Base-by-base conservation (phyloP, 2,888 invertebrate genomes). In the Dromius quadrimaculatus region DNA sequence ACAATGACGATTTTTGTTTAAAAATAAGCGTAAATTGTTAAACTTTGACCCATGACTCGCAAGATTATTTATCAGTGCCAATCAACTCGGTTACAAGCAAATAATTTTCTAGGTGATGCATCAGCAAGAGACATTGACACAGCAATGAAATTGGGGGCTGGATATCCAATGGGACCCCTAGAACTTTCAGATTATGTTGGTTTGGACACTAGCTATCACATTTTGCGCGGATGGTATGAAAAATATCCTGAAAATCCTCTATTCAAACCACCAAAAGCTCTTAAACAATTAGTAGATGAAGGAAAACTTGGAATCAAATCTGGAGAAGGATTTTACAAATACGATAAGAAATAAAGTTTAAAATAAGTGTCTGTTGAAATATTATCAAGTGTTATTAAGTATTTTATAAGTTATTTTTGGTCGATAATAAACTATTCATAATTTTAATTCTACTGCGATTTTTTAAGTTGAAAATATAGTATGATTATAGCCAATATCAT, bases 101-200 rank as follows among this genome's bases (percentile, higher is more conserved):
- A 15, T 11, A 41, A 15, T 1, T 15, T 13, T 15, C 8, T 79
- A 88, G 90, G 90, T 22, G 91, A 90, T 80, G 91, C 91, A 0
- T 85, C 89, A 2, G 87, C 90, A 0, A 82, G 85, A 72, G 95
- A 96, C 81, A 92, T 96, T 71, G 96, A 96, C 77, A 89, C 86
- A 6, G 95, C 94, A 0, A 95, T 95, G 95, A 95, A 94, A 80
- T 83, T 95, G 1, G 95, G 95, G 3, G 93, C 94, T 9, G 92
- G 92, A 0, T 89, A 94, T 81, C 95, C 95, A 2, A 95, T 95
- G 95, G 95, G 95, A 2, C 95, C 95, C 0, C 86, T 96, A 72
- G 93, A 95, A 81, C 82, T 95, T 62, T 83, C 89, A 0, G 95
- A 95, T 83, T 94, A 92, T 80, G 91, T 93, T 0, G 95, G 95